phyloP scores from a whole-genome alignment of 2,797 vertebrate species.

The Centropyge bicolor region DNA sequence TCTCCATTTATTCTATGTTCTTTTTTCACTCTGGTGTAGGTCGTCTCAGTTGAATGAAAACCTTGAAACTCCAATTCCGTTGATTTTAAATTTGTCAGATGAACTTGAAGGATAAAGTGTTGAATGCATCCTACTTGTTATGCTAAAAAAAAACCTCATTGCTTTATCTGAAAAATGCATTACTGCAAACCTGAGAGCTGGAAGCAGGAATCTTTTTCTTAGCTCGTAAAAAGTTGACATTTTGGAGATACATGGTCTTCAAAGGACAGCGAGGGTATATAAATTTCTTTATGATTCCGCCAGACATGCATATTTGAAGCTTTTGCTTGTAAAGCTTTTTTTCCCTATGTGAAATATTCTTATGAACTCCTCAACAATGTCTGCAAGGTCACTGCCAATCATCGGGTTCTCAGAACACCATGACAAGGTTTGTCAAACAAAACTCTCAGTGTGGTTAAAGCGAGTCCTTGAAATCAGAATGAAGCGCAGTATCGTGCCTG shows the following conservation, averaged over 20 bases:
- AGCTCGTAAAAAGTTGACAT: not conserved
- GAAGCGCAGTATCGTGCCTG: not conserved
- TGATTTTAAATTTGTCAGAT: not conserved
- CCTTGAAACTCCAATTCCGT: not conserved
- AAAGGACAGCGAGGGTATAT: not conserved
- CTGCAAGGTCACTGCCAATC: slow-evolving; percentile 17
- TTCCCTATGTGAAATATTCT: not conserved
- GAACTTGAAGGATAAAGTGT: not conserved
- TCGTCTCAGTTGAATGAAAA: not conserved
- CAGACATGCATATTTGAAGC: not conserved
- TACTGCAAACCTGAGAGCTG: not conserved
- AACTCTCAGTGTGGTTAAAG: slow-evolving; percentile 16
- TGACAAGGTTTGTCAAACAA: not conserved
- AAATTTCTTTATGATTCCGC: not conserved
- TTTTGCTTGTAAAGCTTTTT: not conserved
- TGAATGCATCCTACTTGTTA: not conserved
- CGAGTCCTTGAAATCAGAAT: slow-evolving; percentile 29
- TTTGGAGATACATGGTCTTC: too few relatives aligned
- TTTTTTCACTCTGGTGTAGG: not conserved
- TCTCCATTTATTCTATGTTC: not conserved
- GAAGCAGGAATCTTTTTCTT: not conserved
- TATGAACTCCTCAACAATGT: not conserved
- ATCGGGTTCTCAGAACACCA: not conserved
- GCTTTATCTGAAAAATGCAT: slow-evolving; percentile 1
- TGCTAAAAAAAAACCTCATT: not conserved